These are phyloP conservation scores for Podarcis lilfordi DNA, from an alignment of 2,797 vertebrate species.

Conservation along the genomic window DNA sequence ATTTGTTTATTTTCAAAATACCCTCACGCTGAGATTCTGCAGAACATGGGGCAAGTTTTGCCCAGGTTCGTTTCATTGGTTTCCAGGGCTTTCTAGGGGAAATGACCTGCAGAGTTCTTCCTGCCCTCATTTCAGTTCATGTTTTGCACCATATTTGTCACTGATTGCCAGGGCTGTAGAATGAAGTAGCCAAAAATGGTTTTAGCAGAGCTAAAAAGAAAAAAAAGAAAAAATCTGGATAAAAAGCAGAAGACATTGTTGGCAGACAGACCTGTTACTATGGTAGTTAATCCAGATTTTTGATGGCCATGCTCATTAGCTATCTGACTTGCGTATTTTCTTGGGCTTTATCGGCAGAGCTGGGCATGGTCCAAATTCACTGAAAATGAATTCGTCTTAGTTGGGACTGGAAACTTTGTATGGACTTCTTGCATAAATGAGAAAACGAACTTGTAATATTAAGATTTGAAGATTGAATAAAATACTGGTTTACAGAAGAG, in stretches of 20 bases:
- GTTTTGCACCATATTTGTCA: conserved; percentile 20
- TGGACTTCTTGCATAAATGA: too few species aligned
- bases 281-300: conserved; percentile 56
- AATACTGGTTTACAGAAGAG: too few species aligned
- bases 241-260: conserved; percentile 40
- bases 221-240: neutral
- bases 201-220: conserved; percentile 27
- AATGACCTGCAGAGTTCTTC: neutral
- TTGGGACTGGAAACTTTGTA: too few species aligned
- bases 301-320: conserved; percentile 36
- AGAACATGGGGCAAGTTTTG: neutral
- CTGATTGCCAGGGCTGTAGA: conserved; percentile 36
- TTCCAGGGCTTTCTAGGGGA: neutral
- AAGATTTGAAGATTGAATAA: too few species aligned
- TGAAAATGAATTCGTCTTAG: conserved; percentile 15
- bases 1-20: neutral
- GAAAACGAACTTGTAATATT: too few species aligned
- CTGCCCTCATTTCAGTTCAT: neutral
- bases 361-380: conserved; percentile 23
- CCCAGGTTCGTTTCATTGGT: neutral
- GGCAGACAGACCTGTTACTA: conserved; percentile 44
- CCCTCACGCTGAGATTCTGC: neutral
- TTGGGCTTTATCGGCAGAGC: neutral
- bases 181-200: conserved; percentile 53
- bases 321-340: conserved; percentile 46